Evolutionary conservation across 1,140 invertebrate species (phyloP), one percentile per base, ranked within the genome.

Genomic region (Scaptomyza pallida): DNA sequence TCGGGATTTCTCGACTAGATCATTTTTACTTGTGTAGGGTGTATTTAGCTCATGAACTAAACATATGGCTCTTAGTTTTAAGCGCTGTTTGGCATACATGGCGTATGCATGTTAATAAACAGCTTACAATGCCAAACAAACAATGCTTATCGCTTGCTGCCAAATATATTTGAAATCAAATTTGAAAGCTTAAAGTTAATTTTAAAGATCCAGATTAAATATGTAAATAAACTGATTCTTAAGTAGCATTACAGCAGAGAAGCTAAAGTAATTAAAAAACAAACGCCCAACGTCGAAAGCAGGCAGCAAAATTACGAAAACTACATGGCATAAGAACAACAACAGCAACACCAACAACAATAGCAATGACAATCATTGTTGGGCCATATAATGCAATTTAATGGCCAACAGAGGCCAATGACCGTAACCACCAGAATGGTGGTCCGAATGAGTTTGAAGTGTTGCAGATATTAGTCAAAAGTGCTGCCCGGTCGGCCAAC

Each of bases 401-500:
- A 85, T 86, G 77, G 57, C 61, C 76, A 71, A 62, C 76, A 62
- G 69, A 65, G 61, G 54, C 56, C 56, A 57, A 48, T 67, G 69
- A 51, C 33, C 15, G 45, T 74, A 55, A 74, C 78, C 78, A 74
- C 56, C 62, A 26, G 51, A 70, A n/a, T n/a, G n/a, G n/a, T 61
- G 69, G 59, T 64, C 72, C 68, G 50, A 13, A 61, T 69, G 48
- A 79, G 72, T 77, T 72, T 88, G 71, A 88, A 86, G 82, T 86
- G 82, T 75, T 86, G 74, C 82, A 88, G 82, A 86, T 88, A 75
- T 88, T 86, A 82, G 82, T 81, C 75, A 88, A 75, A 88, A 82
- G 78, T 88, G 70, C 78, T 64, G 60, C 65, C n/a, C 73, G 52
- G 63, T 48, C 62, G 55, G 40, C 56, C 70, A 72, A 72, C 79